phyloP scores from a whole-genome alignment of 2,888 invertebrate species.

The Epinotia ramella region DNA sequence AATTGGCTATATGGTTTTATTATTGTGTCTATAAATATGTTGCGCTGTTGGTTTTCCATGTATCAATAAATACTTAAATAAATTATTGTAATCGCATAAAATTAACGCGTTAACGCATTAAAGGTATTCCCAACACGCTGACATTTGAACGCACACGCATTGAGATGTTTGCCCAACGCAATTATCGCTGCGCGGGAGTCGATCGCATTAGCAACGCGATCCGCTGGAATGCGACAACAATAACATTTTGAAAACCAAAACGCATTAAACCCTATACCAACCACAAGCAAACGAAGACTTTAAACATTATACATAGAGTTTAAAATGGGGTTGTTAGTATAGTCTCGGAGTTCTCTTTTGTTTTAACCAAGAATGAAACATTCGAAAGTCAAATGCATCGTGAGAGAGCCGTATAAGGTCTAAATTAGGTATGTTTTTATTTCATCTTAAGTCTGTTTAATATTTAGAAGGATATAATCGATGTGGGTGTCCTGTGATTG shows the following conservation, averaged over 20 bases:
- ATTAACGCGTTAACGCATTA: slow-evolving; percentile 15
- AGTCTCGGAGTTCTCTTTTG: background rate
- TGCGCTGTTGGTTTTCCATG: no score
- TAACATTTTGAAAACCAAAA: background rate
- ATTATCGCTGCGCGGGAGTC: slow-evolving; percentile 34
- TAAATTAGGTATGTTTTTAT: slow-evolving; percentile 4
- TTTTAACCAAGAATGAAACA: background rate
- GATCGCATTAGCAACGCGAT: slow-evolving; percentile 35
- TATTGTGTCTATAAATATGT: no score
- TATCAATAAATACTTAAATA: no score
- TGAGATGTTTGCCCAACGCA: slow-evolving; percentile 29
- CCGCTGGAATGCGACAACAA: slow-evolving; percentile 37
- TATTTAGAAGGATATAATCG: slow-evolving; percentile 3
- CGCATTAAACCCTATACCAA: background rate
- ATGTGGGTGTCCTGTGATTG: slow-evolving; percentile 39
- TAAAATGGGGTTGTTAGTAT: background rate
- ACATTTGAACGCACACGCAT: slow-evolving; percentile 15
- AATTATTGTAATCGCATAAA: background rate
- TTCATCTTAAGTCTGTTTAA: background rate
- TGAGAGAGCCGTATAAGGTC: background rate
- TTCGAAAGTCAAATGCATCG: slow-evolving; percentile 12
- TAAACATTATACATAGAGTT: background rate
- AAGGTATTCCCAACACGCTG: slow-evolving; percentile 22
- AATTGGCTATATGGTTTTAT: no score
- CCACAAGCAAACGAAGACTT: background rate